Evolutionary conservation across 35 echinoderm and acorn worm genomes (phyloP).

Genomic region (Amphiura filiformis): DNA sequence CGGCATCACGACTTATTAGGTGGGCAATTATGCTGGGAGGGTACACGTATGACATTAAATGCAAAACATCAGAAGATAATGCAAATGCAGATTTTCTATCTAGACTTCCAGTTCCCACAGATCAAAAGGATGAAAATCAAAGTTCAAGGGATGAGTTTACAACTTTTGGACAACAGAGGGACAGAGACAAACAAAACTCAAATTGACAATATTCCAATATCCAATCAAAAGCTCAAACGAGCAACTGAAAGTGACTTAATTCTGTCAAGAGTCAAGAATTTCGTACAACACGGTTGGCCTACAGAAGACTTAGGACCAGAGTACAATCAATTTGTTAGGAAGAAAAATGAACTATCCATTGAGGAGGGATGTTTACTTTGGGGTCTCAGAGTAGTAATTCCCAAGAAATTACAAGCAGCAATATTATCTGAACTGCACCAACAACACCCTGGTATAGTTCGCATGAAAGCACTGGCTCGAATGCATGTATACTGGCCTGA

Average conservation of each 20-base stretch:
- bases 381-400: slow-evolving; percentile 62
- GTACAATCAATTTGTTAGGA: neutral
- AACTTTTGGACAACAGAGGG: neutral
- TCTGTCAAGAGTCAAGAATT: neutral
- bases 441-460: neutral
- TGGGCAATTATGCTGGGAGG: neutral
- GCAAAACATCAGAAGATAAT: neutral
- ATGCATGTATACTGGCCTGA: slow-evolving; percentile 46
- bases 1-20: neutral
- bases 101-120: neutral
- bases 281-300: neutral
- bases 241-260: neutral
- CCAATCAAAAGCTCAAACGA: neutral
- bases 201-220: neutral
- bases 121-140: neutral
- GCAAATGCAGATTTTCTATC: slow-evolving; percentile 10
- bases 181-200: neutral
- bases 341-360: slow-evolving; percentile 38
- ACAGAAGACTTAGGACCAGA: neutral
- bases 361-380: slow-evolving; percentile 71
- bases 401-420: slow-evolving; percentile 13
- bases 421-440: neutral
- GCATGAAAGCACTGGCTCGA: slow-evolving; percentile 51
- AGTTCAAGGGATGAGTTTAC: neutral
- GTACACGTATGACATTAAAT: neutral